These are phyloP conservation scores for Paguma larvata DNA, from an alignment of 2,797 vertebrate species.

Conservation along the genomic window DNA sequence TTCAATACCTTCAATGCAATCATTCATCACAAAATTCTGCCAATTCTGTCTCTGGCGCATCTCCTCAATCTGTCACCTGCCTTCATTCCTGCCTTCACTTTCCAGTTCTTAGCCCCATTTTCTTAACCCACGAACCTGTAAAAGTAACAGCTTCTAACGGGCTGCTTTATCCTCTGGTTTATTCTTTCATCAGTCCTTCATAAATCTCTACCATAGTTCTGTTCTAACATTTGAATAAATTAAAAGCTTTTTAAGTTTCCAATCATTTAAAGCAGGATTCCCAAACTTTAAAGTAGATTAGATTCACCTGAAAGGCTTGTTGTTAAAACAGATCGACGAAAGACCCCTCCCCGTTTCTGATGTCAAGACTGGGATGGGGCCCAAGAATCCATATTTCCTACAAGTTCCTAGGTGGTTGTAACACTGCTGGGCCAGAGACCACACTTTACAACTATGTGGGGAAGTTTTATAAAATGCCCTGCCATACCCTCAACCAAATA, in stretches of 20 bases:
- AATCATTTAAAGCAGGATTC: neutral
- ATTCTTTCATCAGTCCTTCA: neutral
- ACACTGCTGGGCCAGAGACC: neutral
- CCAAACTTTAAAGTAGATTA: neutral
- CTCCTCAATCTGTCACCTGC: neutral
- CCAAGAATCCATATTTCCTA: neutral
- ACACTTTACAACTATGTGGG: neutral
- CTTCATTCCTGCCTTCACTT: neutral
- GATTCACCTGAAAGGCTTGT: neutral
- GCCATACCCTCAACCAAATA: neutral
- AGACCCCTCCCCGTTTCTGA: neutral
- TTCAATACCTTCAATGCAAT: neutral
- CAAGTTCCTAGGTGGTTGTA: neutral
- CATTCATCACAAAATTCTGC: neutral
- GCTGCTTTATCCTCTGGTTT: neutral
- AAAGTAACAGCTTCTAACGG: neutral
- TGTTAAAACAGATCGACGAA: neutral
- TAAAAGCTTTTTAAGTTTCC: neutral
- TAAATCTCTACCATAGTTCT: neutral
- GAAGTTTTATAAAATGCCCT: neutral
- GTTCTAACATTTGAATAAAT: neutral
- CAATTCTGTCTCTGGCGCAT: neutral
- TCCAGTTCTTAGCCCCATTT: neutral
- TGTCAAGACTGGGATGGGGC: neutral
- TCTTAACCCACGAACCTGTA: neutral